Conservation (phyloP, 2,797 vertebrate species). For the Epinephelus malabaricus region DNA sequence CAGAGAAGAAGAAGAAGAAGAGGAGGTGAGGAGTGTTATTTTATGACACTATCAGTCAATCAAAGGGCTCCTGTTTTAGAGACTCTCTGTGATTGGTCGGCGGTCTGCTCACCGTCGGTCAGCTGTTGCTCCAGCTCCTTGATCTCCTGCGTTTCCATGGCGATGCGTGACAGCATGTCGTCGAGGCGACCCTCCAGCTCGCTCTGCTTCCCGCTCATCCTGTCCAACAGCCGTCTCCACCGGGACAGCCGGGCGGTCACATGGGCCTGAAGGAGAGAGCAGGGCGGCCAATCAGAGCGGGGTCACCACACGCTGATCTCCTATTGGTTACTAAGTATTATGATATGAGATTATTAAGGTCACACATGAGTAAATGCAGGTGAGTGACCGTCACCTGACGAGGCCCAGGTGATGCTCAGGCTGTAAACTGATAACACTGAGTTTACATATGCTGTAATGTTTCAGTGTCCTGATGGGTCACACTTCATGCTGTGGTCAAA, state of each 20-base stretch:
- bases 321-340: background rate
- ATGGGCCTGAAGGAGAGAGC: constrained; percentile 79
- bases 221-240: constrained; percentile 87
- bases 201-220: constrained; percentile 88
- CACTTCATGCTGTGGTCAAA: too few relatives aligned
- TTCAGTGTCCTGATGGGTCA: too few relatives aligned
- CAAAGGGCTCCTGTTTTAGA: background rate
- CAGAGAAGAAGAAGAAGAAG: too few relatives aligned
- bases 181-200: constrained; percentile 91
- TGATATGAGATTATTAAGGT: too few relatives aligned
- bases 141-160: constrained; percentile 94
- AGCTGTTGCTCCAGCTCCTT: constrained; percentile 95
- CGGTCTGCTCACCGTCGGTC: constrained; percentile 88
- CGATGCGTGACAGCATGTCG: constrained; percentile 91
- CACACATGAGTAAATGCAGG: too few relatives aligned
- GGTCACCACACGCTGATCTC: background rate
- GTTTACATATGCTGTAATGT: too few relatives aligned
- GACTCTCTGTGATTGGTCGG: constrained; percentile 18
- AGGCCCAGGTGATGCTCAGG: too few relatives aligned
- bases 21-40: background rate
- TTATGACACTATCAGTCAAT: constrained; percentile 4
- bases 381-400: too few relatives aligned
- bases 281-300: constrained; percentile 23
- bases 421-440: too few relatives aligned
- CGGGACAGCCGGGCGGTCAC: constrained; percentile 83